Percentiles rank a stretch among this genome's conserved stretches.
phyloP scores from a whole-genome alignment of 2,888 invertebrate species.

The Augiades crinisus region DNA sequence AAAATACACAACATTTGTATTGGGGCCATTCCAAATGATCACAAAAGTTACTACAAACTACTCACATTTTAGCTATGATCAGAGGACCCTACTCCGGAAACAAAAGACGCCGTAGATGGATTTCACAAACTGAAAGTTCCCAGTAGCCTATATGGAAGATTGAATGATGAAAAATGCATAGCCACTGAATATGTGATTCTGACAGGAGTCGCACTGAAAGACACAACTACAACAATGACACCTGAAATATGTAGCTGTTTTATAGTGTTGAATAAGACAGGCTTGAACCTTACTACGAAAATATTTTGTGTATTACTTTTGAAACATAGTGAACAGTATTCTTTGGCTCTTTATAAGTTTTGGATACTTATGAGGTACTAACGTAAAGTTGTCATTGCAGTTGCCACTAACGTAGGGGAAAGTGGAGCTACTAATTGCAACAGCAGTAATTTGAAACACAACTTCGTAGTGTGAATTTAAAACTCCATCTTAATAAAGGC shows the following conservation, averaged over 20 bases:
- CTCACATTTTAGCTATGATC: not conserved
- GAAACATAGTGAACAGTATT: too few species aligned
- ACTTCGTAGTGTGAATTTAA: too few species aligned
- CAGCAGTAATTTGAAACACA: too few species aligned
- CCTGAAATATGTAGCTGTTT: slow-evolving; percentile 41
- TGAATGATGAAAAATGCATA: slow-evolving; percentile 68
- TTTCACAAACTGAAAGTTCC: slow-evolving; percentile 7
- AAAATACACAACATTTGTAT: slow-evolving; percentile 5
- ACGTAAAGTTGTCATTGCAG: too few species aligned
- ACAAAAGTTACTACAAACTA: slow-evolving; percentile 2
- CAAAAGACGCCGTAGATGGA: not conserved
- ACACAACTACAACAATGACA: slow-evolving; percentile 40
- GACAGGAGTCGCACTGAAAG: slow-evolving; percentile 52
- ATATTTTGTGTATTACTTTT: too few species aligned
- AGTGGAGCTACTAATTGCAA: too few species aligned
- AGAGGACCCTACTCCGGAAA: slow-evolving; percentile 1
- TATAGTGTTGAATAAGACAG: slow-evolving; percentile 31
- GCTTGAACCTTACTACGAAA: too few species aligned
- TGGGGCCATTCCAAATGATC: slow-evolving; percentile 8
- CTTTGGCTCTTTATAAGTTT: too few species aligned
- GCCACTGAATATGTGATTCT: slow-evolving; percentile 55
- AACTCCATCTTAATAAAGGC: too few species aligned
- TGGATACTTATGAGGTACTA: too few species aligned
- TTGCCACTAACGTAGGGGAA: too few species aligned
- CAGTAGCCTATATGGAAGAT: slow-evolving; percentile 40